phyloP scores from a whole-genome alignment of 2,888 invertebrate species.

The Megamerina dolium region DNA sequence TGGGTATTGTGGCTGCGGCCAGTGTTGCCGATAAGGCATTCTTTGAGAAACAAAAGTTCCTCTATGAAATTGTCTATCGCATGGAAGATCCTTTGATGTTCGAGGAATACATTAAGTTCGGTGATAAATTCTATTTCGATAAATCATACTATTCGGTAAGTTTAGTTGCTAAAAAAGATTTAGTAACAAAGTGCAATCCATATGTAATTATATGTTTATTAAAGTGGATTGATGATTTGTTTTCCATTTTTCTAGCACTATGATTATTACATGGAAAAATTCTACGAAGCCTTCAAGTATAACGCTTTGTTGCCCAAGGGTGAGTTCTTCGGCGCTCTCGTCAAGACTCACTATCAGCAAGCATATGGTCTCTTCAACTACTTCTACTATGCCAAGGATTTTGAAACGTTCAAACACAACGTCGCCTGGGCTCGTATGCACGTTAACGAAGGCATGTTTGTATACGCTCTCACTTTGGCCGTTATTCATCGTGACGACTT shows the following conservation, averaged over 20 bases:
- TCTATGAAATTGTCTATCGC: slow-evolving; percentile 34
- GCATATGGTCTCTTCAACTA: slow-evolving; percentile 58
- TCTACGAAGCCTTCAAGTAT: slow-evolving; percentile 34
- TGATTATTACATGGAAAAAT: slow-evolving; percentile 34
- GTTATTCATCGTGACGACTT: slow-evolving; percentile 63
- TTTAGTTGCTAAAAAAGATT: no score
- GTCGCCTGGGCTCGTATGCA: slow-evolving; percentile 62
- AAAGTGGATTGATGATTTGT: not conserved
- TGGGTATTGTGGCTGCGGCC: slow-evolving; percentile 34
- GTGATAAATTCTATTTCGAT: slow-evolving; percentile 25
- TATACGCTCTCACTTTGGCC: slow-evolving; percentile 58
- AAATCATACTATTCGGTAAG: slow-evolving; percentile 31
- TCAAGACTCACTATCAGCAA: slow-evolving; percentile 50
- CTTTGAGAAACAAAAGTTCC: slow-evolving; percentile 35
- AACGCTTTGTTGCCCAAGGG: slow-evolving; percentile 54
- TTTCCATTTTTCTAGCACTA: not conserved
- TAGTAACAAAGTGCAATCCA: no score
- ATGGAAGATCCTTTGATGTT: slow-evolving; percentile 33
- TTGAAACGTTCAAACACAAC: slow-evolving; percentile 62
- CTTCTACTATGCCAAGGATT: slow-evolving; percentile 65
- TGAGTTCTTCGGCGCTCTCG: slow-evolving; percentile 54
- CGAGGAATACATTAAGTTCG: slow-evolving; percentile 38
- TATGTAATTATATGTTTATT: not conserved
- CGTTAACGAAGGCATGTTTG: slow-evolving; percentile 63
- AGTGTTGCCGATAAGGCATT: slow-evolving; percentile 32